These are phyloP conservation scores for Anabas testudineus DNA, from an alignment of 2,797 vertebrate species.

Conservation along the genomic window DNA sequence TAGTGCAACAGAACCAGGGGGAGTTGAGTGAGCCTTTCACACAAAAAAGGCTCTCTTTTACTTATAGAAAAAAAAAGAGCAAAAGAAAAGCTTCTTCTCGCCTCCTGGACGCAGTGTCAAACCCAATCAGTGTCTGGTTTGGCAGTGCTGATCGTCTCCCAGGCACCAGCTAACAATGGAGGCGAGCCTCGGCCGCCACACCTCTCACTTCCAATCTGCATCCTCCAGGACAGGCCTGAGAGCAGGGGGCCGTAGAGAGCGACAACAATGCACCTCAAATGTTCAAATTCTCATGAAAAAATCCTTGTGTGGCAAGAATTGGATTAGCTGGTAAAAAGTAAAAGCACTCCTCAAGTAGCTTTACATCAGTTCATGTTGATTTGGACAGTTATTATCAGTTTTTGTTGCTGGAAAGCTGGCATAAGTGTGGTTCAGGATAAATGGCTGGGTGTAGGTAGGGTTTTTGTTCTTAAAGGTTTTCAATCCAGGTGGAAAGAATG, in stretches of 20 bases:
- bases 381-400: conserved; percentile 58
- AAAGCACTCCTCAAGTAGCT: conserved; percentile 39
- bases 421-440: conserved; percentile 43
- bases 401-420: conserved; percentile 44
- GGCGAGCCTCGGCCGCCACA: conserved; percentile 89
- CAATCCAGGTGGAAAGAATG: conserved; percentile 54
- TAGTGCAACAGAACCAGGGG: conserved; percentile 70
- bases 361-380: conserved; percentile 57
- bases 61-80: conserved; percentile 78
- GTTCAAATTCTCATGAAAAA: conserved; percentile 62
- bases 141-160: conserved; percentile 78
- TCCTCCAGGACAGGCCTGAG: conserved; percentile 80
- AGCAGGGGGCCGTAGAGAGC: conserved; percentile 39
- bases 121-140: conserved; percentile 93
- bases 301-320: conserved; percentile 53
- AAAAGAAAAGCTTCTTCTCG: conserved; percentile 87
- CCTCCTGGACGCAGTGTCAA: conserved; percentile 96
- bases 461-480: conserved; percentile 68
- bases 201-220: conserved; percentile 99
- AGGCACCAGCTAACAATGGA: conserved; percentile 88
- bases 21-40: conserved; percentile 82
- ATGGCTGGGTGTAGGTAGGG: conserved; percentile 51
- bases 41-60: conserved; percentile 91
- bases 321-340: conserved; percentile 63
- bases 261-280: conserved; percentile 54